Base-by-base conservation (phyloP, 2,113 vertebrate genomes). In the Garra rufa region DNA sequence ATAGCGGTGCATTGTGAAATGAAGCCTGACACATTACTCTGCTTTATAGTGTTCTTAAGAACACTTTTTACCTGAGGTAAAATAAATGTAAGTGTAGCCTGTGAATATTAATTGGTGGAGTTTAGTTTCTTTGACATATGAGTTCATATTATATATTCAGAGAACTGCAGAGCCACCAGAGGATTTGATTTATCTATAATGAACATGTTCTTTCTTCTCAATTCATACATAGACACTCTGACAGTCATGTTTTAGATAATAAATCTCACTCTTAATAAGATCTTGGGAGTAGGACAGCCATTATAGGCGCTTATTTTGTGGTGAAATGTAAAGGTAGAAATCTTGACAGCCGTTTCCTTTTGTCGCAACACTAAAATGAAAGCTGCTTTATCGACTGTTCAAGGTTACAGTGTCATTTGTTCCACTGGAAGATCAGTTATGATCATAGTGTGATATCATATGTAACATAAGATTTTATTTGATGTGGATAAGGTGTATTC, bases 241-340 rank as follows among this genome's bases (percentile, higher is more conserved):
- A 59, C 52, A 46, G 34, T 79, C 34, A 19, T 63, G 13, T 79
- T 63, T 63, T 55, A 63, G 38, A 63, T 6, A 28, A 61, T 79
- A 44, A 4, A 44, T 61, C 59, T 78, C 34, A 44, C 38, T 61
- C 76, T 17, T 79, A 61, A 61, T 78, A 43, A 75, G 69, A 24
- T 44, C 14, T 13, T 75, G 3, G 21, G 50, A 7, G 13, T 38
- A 26, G n/a, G n/a, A 79, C n/a, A 26, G 55, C 7, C n/a, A 10
- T 79, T 15, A 38, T 0, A 78, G 30, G n/a, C 24, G 30, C 50
- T 55, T 21, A 9, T 38, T 79, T 63, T 79, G 63, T 44, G 14
- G n/a, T 44, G 10, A 24, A 63, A 63, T 79, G 26, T 19, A 46
- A 63, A 63, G 24, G 41, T 61, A 43, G 44, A 44, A 46, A 46